A percentile compares a stretch with the other conserved stretches of the same genome.
Conservation (phyloP, 2,888 invertebrate species). For the Teleogryllus oceanicus region DNA sequence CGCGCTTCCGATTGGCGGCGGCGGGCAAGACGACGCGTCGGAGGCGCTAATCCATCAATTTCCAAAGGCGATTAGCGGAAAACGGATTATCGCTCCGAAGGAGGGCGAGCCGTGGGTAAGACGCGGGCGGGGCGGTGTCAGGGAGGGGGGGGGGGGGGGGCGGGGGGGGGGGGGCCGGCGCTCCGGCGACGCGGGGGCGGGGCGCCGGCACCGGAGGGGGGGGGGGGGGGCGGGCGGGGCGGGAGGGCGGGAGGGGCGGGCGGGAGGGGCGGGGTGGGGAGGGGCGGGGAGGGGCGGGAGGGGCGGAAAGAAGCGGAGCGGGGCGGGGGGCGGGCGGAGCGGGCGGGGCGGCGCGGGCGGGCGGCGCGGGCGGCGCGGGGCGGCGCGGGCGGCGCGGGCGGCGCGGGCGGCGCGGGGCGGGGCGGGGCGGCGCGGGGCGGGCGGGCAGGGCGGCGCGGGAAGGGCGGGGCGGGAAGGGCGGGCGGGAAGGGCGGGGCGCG, state of each 20-base stretch:
- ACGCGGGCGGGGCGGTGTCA: not conserved
- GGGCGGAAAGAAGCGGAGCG: not conserved
- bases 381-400: not conserved
- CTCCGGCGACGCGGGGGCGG: too few species aligned
- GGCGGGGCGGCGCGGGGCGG: not conserved
- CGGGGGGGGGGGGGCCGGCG: not conserved
- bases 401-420: not conserved
- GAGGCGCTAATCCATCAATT: not conserved
- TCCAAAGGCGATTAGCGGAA: slow-evolving; percentile 11
- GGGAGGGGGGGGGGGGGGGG: not conserved
- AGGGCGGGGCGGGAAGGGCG: not conserved
- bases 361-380: not conserved
- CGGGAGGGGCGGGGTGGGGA: not conserved
- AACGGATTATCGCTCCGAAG: not conserved
- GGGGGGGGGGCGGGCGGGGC: too few species aligned
- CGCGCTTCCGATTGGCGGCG: not conserved
- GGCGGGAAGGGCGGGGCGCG: not conserved
- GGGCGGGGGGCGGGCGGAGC: not conserved
- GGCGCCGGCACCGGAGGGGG: too few species aligned
- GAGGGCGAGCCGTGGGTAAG: not conserved
- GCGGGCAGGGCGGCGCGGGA: not conserved
- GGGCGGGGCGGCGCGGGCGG: not conserved
- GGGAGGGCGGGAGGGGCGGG: not conserved
- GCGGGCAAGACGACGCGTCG: not conserved
- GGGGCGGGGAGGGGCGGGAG: accelerated